Conservation (phyloP, 2,113 vertebrate genomes). For the Tympanuchus pallidicinctus region DNA sequence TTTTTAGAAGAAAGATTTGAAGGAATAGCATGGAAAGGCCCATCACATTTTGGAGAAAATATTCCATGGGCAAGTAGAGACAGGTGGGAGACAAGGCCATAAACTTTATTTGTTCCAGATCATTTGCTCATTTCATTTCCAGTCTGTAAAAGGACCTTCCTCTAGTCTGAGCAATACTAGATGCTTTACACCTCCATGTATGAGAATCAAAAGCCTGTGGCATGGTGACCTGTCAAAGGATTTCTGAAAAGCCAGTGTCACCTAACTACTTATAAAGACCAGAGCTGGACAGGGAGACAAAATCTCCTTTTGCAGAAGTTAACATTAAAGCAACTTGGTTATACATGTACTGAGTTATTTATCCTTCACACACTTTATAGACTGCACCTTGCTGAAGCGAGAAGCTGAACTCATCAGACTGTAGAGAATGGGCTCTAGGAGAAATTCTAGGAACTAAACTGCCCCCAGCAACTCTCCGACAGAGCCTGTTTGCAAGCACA, state of each 20-base stretch:
- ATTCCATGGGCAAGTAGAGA: not conserved
- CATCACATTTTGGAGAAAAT: not conserved
- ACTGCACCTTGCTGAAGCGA: not conserved
- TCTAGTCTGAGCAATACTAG: not conserved
- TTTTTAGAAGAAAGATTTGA: not conserved
- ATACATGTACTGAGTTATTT: not conserved
- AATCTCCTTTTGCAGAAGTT: not conserved
- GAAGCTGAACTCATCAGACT: not conserved
- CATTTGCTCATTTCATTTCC: not conserved
- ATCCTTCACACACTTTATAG: not conserved
- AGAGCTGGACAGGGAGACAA: not conserved
- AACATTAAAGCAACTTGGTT: not conserved
- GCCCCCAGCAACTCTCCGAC: not conserved
- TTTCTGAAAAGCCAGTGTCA: not conserved
- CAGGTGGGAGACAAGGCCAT: not conserved
- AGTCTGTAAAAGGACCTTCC: not conserved
- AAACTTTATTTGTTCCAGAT: not conserved
- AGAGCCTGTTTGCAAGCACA: not conserved
- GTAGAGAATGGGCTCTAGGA: too few species aligned
- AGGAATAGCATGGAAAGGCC: not conserved
- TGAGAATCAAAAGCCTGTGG: not conserved
- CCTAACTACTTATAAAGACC: not conserved
- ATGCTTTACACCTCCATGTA: not conserved
- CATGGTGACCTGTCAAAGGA: accelerated
- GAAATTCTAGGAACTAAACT: not conserved